These are phyloP conservation scores for Philereme transversata DNA, from an alignment of 2,888 invertebrate species.

Conservation along the genomic window DNA sequence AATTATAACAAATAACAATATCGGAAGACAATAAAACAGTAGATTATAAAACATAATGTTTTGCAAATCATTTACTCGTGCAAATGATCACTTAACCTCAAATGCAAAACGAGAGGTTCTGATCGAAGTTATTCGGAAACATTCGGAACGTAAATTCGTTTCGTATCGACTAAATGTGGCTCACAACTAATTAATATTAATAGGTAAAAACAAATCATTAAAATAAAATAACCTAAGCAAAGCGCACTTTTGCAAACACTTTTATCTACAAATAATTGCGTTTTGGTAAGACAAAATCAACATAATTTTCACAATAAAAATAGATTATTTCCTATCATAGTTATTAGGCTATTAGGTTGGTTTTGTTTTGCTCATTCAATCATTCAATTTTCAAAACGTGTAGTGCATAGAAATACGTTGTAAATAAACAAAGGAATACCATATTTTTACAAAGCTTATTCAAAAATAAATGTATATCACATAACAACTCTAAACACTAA, in stretches of 20 bases:
- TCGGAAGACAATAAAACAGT: conserved; percentile 24
- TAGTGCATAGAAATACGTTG: too few species aligned
- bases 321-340: too few species aligned
- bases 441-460: conserved; percentile 17
- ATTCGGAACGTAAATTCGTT: background rate
- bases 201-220: background rate
- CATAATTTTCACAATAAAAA: too few species aligned
- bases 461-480: conserved; percentile 36
- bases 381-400: too few species aligned
- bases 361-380: too few species aligned
- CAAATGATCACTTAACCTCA: too few species aligned
- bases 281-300: too few species aligned
- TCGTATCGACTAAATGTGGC: background rate
- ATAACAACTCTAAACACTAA: conserved; percentile 42
- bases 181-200: background rate
- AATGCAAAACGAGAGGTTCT: background rate
- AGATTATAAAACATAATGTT: background rate
- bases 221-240: background rate
- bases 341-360: too few species aligned
- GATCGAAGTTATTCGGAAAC: background rate
- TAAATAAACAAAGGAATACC: conserved; percentile 4
- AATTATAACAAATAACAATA: conserved; percentile 24
- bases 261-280: too few species aligned
- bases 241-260: too few species aligned
- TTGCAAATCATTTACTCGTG: too few species aligned